These are phyloP conservation scores for Diplosoma virens DNA, from an alignment of 23 tunicate species.

Conservation along the genomic window DNA sequence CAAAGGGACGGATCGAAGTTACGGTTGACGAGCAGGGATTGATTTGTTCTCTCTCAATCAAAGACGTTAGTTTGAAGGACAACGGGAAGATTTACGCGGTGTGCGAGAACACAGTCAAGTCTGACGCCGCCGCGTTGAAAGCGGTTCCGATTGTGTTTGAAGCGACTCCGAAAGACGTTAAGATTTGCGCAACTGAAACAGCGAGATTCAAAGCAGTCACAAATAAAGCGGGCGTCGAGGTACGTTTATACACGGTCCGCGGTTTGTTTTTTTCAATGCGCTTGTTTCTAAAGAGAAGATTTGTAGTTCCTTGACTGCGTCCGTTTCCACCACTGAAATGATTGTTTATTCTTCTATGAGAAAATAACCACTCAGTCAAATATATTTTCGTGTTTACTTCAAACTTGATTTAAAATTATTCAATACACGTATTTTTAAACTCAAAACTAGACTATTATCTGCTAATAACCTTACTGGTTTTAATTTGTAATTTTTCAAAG, in stretches of 20 bases:
- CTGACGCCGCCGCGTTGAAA: constrained; percentile 26
- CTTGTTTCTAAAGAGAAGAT: neutral
- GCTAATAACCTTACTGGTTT: neutral
- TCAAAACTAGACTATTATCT: neutral
- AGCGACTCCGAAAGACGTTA: constrained; percentile 50
- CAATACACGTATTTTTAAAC: no score
- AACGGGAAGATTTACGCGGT: constrained; percentile 38
- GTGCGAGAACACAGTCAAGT: constrained; percentile 48
- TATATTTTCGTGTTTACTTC: no score
- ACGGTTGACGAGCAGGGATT: constrained; percentile 31
- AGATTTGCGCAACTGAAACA: constrained; percentile 46
- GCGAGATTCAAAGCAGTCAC: constrained; percentile 66
- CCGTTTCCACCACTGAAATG: no score
- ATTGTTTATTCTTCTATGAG: no score
- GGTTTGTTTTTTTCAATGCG: neutral
- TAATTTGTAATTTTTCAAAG: neutral
- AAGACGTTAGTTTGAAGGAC: constrained; percentile 40
- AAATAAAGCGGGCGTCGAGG: constrained; percentile 70
- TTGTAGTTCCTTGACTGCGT: no score
- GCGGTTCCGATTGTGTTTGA: constrained; percentile 73
- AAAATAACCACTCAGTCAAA: no score
- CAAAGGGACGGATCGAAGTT: constrained; percentile 18
- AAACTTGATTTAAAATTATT: no score
- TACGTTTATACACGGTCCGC: neutral
- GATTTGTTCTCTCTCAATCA: constrained; percentile 27